Conservation (phyloP, 1,140 invertebrate species). For the Formica selysi region DNA sequence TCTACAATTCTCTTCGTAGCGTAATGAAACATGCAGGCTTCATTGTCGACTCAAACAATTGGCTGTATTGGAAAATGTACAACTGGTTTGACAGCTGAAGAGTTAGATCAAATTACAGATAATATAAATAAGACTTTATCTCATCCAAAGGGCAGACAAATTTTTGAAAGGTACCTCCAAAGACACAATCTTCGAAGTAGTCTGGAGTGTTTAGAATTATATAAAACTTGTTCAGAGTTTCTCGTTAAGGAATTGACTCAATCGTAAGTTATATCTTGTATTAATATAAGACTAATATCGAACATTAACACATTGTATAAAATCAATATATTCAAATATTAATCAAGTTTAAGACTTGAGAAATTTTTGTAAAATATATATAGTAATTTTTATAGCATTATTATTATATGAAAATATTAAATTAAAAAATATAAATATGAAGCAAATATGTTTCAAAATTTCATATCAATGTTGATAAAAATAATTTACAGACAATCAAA, state of each 20-base stretch:
- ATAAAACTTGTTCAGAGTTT: slow-evolving; percentile 70
- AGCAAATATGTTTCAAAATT: background rate
- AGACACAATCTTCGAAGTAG: slow-evolving; percentile 60
- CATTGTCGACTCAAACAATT: slow-evolving; percentile 54
- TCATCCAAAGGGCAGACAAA: slow-evolving; percentile 69
- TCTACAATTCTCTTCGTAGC: background rate
- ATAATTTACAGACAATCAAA: slow-evolving; percentile 51
- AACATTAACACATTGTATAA: background rate
- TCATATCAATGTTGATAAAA: background rate
- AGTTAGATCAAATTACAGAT: slow-evolving; percentile 77
- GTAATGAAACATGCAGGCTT: slow-evolving; percentile 64
- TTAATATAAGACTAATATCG: background rate
- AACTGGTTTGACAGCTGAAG: slow-evolving; percentile 68
- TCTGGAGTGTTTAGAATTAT: slow-evolving; percentile 75
- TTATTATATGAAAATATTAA: background rate
- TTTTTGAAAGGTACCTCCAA: slow-evolving; percentile 75
- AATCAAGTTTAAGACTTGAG: background rate
- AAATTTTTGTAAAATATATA: slow-evolving; percentile 6
- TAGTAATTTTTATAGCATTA: background rate
- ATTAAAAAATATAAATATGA: background rate
- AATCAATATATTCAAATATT: background rate
- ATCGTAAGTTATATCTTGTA: slow-evolving; percentile 63
- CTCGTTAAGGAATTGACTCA: slow-evolving; percentile 62
- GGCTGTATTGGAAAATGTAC: slow-evolving; percentile 79
- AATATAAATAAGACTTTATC: slow-evolving; percentile 74